phyloP scores from a whole-genome alignment of 1,140 invertebrate genomes.

The Antheraea mylitta region DNA sequence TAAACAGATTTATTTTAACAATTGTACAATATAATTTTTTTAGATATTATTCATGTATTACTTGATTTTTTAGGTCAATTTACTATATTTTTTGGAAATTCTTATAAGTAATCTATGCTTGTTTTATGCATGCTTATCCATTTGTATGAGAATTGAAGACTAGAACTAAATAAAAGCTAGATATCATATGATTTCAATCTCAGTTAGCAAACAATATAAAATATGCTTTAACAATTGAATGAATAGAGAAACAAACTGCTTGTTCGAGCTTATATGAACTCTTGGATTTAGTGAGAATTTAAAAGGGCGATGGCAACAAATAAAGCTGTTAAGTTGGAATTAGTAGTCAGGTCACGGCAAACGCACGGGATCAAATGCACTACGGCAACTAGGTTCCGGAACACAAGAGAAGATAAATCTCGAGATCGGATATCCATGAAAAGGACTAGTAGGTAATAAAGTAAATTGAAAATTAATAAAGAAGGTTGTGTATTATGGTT shows the following conservation, averaged over 20 bases:
- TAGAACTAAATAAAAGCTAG: too few species aligned
- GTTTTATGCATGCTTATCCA: too few species aligned
- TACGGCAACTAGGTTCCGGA: conserved; percentile 19
- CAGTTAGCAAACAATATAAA: background rate
- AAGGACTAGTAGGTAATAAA: background rate
- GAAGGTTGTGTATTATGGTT: too few species aligned
- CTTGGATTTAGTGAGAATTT: conserved; percentile 39
- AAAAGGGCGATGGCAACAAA: conserved; percentile 66
- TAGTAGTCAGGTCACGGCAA: conserved; percentile 65
- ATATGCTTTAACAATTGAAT: background rate
- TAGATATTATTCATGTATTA: too few species aligned
- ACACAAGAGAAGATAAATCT: conserved; percentile 31
- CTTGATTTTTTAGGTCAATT: too few species aligned
- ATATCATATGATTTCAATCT: too few species aligned
- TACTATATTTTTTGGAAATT: too few species aligned
- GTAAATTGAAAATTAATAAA: too few species aligned
- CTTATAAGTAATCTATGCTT: too few species aligned
- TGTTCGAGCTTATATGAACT: conserved; percentile 18
- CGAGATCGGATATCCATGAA: conserved; percentile 16
- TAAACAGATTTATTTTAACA: too few species aligned
- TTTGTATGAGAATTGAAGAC: too few species aligned
- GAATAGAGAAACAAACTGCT: background rate
- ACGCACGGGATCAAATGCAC: conserved; percentile 61
- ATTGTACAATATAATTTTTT: too few species aligned
- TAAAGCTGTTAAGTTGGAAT: conserved; percentile 66